Evolutionary conservation across 2,888 invertebrate genomes (phyloP), one percentile per base, ranked within the genome.

Genomic region (Thumatha senex): DNA sequence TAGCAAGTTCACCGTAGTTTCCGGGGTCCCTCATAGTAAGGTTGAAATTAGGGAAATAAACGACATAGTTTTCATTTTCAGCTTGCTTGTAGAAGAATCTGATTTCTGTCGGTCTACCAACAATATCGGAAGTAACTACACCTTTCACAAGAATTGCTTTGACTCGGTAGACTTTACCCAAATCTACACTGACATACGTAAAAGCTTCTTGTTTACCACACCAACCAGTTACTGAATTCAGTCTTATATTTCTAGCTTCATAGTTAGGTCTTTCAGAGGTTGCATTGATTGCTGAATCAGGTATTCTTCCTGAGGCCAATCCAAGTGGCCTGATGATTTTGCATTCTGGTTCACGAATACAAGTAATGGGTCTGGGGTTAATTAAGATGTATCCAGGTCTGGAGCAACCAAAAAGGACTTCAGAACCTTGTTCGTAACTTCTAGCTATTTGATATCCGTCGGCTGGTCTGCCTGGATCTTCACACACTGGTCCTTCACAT

Each of bases 151-250:
- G 91, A 67, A 98, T 97, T 14, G 97, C 98, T 86, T 98, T 98
- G 0, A 98, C 96, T 64, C 98, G 94, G 80, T 95, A 97, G n/a
- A 98, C 95, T 86, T 96, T 95, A 36, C 98, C 98, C 58, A 99
- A 93, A 84, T 99, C 98, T 0, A 99, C 98, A 74, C 97, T 98
- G 7, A 98, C 97, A 72, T 98, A 98, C 0, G 98, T 98, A 75
- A 98, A 98, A 0, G 98, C 96, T 89, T 98, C 98, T 88, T 97
- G 96, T 74, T 98, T 98, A n/a, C 97, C 97, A 84, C 98, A 98
- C 98, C 98, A 98, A 13, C 98, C 98, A 40, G 98, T 98, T 2
- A 97, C 98, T 0, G 98, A 98, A 78, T 97, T 98, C 33, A 98
- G 88, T 30, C 98, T 93, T 10, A 98, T 95, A 76, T 98, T 97